Base-by-base conservation (phyloP, 2,888 invertebrate genomes). In the Plagiodera versicolora region DNA sequence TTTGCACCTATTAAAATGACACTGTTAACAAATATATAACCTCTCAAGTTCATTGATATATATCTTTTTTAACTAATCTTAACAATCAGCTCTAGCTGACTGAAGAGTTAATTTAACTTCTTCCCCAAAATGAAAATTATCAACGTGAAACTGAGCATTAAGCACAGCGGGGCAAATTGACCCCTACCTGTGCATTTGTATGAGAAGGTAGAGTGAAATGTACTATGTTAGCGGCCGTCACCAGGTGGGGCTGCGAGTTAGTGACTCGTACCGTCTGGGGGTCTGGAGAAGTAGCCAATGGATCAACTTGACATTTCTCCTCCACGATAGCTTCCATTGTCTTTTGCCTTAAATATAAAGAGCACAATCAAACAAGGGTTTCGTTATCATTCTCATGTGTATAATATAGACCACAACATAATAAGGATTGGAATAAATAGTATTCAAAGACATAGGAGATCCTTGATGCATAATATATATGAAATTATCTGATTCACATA, bases 271-370 rank as follows among this genome's bases (percentile, higher is more conserved):
- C 85, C 82, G 85, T 81, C 61, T 83, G 80, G 63, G 82, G 81
- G 70, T 83, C 83, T 63, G 85, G 82, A 64, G 84, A 82, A 18
- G 67, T 81, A 63, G 84, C 82, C 75, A 86, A 77, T 68, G 86
- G 86, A 81, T 85, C 85, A 76, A 82, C 81, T 79, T 84, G 84
- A 77, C 92, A 92, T 81, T 92, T 93, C 86, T 94, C 94, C 85
- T 94, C 93, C 82, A 92, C 93, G 89, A 94, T 92, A 84, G 91
- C 89, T 85, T 93, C 93, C 93, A 93, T 94, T 86, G 81, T 83
- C 82, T 79, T 81, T 79, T 79, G 77, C 79, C 79, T 68, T 68
- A 64, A 72, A 68, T 71, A 75, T 74, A 53, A 53, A 45, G 14
- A 11, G 9, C 17, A 16, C 9, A 44, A 17, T 11, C 18, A 20